phyloP scores from a whole-genome alignment of 2,888 invertebrate species.

The Desoria tigrina region DNA sequence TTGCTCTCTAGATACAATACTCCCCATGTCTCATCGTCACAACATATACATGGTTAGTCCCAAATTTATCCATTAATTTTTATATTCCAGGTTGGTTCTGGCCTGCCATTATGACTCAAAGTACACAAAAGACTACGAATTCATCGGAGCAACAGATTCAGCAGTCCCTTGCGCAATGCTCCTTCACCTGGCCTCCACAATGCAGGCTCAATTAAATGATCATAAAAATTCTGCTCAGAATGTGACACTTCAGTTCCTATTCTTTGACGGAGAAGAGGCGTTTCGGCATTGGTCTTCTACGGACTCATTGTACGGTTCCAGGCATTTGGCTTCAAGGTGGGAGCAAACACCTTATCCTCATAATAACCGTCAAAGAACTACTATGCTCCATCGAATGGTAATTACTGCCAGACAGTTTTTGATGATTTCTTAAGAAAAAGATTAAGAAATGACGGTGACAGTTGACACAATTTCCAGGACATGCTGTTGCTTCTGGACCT shows the following conservation, averaged over 20 bases:
- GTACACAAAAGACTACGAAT: conserved; percentile 66
- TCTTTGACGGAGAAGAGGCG: conserved; percentile 99
- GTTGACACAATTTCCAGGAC: conserved; percentile 65
- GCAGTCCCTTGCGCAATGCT: conserved; percentile 93
- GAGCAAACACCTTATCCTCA: conserved; percentile 58
- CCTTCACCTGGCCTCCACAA: conserved; percentile 73
- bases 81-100: conserved; percentile 64
- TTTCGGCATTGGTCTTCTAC: conserved; percentile 80
- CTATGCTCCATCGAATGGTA: conserved; percentile 72
- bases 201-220: conserved; percentile 65
- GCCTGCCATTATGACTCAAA: conserved; percentile 93
- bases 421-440: too few relatives aligned
- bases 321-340: conserved; percentile 72
- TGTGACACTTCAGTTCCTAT: conserved; percentile 72
- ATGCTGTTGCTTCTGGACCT: conserved; percentile 85
- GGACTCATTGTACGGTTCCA: conserved; percentile 94
- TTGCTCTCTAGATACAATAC: too few relatives aligned
- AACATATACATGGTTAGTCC: too few relatives aligned
- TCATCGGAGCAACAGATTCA: conserved; percentile 86
- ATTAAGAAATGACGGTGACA: too few relatives aligned
- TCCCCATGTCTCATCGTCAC: too few relatives aligned
- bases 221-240: conserved; percentile 56
- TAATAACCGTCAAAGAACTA: conserved; percentile 59
- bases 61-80: too few relatives aligned
- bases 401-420: too few relatives aligned